Percentiles rank a stretch among this genome's conserved stretches.
These are phyloP conservation scores for Trichechus manatus DNA, from an alignment of 2,113 vertebrate genomes.

Conservation along the genomic window DNA sequence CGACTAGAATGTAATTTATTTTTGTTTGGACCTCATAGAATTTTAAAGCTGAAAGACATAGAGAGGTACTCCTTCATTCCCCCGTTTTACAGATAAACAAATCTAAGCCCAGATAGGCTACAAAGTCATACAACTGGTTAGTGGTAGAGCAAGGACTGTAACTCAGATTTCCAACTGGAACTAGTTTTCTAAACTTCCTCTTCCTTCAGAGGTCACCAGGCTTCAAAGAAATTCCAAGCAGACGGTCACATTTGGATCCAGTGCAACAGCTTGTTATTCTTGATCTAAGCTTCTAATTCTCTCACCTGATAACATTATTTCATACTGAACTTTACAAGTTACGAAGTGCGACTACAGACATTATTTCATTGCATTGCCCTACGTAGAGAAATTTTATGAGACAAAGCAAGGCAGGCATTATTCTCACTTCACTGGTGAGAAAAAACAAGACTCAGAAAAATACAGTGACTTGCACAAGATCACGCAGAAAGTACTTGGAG, in stretches of 20 bases:
- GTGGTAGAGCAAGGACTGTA: background rate
- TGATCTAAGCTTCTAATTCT: background rate
- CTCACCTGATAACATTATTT: background rate
- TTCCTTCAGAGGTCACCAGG: background rate
- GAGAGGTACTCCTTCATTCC: fast-evolving
- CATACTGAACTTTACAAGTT: slow-evolving; percentile 16
- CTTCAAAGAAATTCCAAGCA: background rate
- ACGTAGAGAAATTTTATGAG: background rate
- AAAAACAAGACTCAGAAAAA: background rate
- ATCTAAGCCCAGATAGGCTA: background rate
- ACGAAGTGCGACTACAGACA: background rate
- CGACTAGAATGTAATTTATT: background rate
- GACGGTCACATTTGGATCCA: background rate
- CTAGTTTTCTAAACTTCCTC: background rate
- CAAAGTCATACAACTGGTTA: background rate
- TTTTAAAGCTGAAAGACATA: background rate
- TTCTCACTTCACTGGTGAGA: background rate
- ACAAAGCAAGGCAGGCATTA: background rate
- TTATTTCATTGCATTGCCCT: background rate
- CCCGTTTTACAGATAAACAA: background rate
- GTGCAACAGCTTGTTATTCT: background rate
- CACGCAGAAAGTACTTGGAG: background rate
- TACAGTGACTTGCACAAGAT: background rate
- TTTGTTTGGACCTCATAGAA: background rate
- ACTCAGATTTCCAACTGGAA: background rate